Conservation (phyloP, 2,888 invertebrate species). For the Parochlus steinenii region DNA sequence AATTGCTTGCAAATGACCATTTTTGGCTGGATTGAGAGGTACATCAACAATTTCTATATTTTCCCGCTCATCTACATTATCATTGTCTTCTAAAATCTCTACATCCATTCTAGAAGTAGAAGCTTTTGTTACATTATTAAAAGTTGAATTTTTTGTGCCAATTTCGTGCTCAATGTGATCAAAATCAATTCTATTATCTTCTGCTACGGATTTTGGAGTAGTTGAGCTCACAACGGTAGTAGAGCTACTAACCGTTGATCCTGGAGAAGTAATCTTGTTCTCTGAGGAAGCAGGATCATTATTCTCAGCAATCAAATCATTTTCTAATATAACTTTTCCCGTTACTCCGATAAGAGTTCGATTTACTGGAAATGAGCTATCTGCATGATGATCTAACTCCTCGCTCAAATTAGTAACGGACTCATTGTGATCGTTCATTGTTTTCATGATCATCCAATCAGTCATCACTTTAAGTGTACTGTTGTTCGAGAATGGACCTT, state of each 20-base stretch:
- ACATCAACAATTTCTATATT: background rate
- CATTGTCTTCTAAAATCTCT: constrained; percentile 1
- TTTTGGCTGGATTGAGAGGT: background rate
- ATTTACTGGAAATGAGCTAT: background rate
- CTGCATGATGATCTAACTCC: background rate
- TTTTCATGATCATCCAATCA: constrained; percentile 6
- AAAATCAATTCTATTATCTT: constrained; percentile 5
- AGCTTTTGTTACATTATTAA: background rate
- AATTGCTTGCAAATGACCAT: background rate
- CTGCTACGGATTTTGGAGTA: background rate
- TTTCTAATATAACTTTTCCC: no score
- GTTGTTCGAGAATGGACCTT: background rate
- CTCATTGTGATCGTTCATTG: constrained; percentile 1
- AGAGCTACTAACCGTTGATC: background rate
- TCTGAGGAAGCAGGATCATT: constrained; percentile 4
- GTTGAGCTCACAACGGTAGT: background rate
- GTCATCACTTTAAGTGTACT: constrained; percentile 6
- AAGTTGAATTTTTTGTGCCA: constrained; percentile 6
- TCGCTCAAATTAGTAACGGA: background rate
- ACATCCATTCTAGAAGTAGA: constrained; percentile 1
- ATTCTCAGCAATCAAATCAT: background rate
- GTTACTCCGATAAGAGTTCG: no score
- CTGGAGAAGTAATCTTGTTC: constrained; percentile 5
- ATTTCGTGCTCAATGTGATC: constrained; percentile 1
- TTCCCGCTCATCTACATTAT: constrained; percentile 3